Conservation (phyloP, 2,888 invertebrate genomes). For the Agrenia bidenticulata region DNA sequence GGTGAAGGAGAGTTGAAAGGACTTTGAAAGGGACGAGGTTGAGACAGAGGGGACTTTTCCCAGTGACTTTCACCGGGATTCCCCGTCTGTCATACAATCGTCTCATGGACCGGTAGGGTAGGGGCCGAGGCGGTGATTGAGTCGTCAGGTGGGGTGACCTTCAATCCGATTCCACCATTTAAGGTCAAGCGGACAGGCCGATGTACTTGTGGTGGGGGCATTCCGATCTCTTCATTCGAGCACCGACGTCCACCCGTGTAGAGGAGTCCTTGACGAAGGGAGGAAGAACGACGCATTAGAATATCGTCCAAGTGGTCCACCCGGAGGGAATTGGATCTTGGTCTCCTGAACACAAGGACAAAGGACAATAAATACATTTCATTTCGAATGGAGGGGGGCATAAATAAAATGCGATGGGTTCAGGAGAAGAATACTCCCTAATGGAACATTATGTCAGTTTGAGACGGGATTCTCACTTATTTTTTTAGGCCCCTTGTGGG, state of each 20-base stretch:
- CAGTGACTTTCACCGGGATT: conserved; percentile 23
- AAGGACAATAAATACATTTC: no score
- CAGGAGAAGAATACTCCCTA: neutral
- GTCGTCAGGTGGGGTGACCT: conserved; percentile 73
- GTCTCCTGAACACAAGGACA: conserved; percentile 51
- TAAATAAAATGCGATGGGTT: neutral
- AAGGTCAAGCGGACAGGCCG: conserved; percentile 63
- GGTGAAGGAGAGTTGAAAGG: conserved; percentile 34
- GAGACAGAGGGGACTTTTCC: conserved; percentile 20
- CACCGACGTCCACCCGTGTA: conserved; percentile 58
- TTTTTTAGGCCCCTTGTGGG: neutral
- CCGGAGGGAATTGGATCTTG: conserved; percentile 77
- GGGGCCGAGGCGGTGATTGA: conserved; percentile 45
- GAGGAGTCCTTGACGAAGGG: conserved; percentile 76
- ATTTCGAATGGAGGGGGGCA: no score
- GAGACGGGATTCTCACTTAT: neutral
- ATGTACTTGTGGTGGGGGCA: conserved; percentile 40
- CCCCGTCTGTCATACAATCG: conserved; percentile 82
- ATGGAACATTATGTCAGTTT: neutral
- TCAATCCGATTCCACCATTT: conserved; percentile 81
- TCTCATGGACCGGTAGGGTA: conserved; percentile 67
- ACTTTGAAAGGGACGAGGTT: conserved; percentile 12
- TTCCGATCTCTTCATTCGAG: conserved; percentile 50
- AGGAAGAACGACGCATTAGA: conserved; percentile 77
- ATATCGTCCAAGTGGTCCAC: conserved; percentile 71